Percentiles rank a stretch among this genome's conserved stretches.
Conservation (phyloP, 2,113 vertebrate genomes). For the Sebastes fasciatus region DNA sequence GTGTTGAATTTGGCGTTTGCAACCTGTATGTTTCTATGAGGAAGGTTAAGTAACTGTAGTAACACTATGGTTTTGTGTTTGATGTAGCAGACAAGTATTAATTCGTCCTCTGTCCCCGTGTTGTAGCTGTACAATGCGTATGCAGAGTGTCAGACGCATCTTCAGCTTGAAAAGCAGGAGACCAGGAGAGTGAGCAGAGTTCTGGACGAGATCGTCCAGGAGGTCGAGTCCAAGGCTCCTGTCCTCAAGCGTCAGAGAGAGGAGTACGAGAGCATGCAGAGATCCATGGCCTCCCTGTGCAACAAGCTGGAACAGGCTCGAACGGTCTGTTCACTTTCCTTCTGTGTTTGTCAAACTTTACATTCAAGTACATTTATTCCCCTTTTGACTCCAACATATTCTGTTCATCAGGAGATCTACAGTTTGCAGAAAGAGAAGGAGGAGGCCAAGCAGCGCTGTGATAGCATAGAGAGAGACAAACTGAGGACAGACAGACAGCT, state of each 20-base stretch:
- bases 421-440: constrained; percentile 91
- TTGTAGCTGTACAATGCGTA: constrained; percentile 94
- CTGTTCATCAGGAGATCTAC: constrained; percentile 89
- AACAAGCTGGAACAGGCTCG: constrained; percentile 95
- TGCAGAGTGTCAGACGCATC: constrained; percentile 92
- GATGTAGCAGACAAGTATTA: neutral
- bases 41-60: neutral
- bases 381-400: neutral
- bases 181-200: constrained; percentile 91
- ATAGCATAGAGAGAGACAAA: constrained; percentile 89
- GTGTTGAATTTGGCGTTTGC: neutral
- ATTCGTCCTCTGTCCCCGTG: neutral
- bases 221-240: constrained; percentile 95
- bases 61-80: neutral
- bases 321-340: constrained; percentile 81
- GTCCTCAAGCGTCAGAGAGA: constrained; percentile 93
- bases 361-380: neutral
- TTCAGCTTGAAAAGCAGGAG: constrained; percentile 93
- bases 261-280: constrained; percentile 94
- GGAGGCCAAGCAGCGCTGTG: constrained; percentile 89
- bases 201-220: constrained; percentile 93
- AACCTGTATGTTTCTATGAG: neutral
- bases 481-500: constrained; percentile 89
- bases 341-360: neutral
- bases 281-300: constrained; percentile 91